Evolutionary conservation across 2,113 vertebrate species (phyloP).

Genomic region (Myocastor coypus): DNA sequence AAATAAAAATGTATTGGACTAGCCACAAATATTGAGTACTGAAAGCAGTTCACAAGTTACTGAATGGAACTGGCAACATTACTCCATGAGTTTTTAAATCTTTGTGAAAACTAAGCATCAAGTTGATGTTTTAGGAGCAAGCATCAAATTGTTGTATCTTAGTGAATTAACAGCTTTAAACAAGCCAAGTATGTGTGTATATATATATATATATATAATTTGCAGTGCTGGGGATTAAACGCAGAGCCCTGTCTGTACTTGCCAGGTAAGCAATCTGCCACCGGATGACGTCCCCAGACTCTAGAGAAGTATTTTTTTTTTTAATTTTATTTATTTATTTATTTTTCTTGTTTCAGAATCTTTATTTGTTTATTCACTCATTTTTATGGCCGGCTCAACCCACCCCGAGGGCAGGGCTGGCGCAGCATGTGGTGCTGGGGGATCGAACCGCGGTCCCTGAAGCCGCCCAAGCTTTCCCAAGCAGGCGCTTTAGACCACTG

Average conservation of each 20-base stretch:
- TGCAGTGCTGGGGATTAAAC: not conserved
- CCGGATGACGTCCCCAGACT: not conserved
- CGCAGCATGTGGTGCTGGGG: too few relatives aligned
- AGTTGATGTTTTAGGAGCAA: constrained; percentile 46
- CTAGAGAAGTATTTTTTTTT: too few relatives aligned
- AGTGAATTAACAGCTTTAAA: not conserved
- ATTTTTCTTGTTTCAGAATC: too few relatives aligned
- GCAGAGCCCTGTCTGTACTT: not conserved
- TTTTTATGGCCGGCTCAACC: too few relatives aligned
- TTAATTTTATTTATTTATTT: too few relatives aligned
- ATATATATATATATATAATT: too few relatives aligned
- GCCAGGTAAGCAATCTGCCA: not conserved
- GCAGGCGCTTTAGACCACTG: too few relatives aligned
- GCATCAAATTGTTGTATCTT: not conserved
- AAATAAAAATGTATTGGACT: constrained; percentile 43
- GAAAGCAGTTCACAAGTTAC: not conserved
- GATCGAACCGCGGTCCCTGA: too few relatives aligned
- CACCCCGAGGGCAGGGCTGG: too few relatives aligned
- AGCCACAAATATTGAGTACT: not conserved
- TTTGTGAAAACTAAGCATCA: constrained; percentile 4
- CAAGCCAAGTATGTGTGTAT: constrained; percentile 1
- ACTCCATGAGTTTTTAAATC: not conserved
- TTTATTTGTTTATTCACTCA: too few relatives aligned
- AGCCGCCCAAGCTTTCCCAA: too few relatives aligned
- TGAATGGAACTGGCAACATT: not conserved